These are phyloP conservation scores for Dicaeum eximium DNA, from an alignment of 2,113 vertebrate species.

Conservation along the genomic window DNA sequence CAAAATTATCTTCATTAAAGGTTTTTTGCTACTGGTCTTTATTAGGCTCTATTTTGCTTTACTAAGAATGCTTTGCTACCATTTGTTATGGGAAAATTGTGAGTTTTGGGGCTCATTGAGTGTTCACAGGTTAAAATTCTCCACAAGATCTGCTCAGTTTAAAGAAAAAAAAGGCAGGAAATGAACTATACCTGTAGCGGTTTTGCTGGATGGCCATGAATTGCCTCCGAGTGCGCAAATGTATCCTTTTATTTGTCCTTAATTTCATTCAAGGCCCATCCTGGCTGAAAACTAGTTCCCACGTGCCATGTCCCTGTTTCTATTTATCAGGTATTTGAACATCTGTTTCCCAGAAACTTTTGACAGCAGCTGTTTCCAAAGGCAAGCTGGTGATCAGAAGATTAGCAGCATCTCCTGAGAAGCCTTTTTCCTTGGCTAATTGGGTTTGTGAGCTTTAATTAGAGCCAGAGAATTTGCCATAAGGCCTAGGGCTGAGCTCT, in stretches of 20 bases:
- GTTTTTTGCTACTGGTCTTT: neutral
- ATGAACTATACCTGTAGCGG: neutral
- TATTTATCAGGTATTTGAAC: neutral
- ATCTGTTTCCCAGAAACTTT: neutral
- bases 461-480: neutral
- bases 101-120: fast-evolving
- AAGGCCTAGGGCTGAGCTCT: neutral
- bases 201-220: neutral
- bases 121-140: neutral
- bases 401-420: neutral
- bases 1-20: neutral
- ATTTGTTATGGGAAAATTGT: neutral
- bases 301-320: neutral
- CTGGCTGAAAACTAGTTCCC: neutral
- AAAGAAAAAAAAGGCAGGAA: neutral
- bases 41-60: neutral
- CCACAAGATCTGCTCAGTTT: neutral
- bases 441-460: neutral
- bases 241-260: neutral
- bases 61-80: neutral
- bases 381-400: neutral
- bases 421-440: neutral
- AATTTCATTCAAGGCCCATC: neutral
- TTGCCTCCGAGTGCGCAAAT: neutral
- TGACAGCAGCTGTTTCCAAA: neutral